These are phyloP conservation scores for Hephaestus fuliginosus DNA, from an alignment of 2,797 vertebrate species.

Conservation along the genomic window DNA sequence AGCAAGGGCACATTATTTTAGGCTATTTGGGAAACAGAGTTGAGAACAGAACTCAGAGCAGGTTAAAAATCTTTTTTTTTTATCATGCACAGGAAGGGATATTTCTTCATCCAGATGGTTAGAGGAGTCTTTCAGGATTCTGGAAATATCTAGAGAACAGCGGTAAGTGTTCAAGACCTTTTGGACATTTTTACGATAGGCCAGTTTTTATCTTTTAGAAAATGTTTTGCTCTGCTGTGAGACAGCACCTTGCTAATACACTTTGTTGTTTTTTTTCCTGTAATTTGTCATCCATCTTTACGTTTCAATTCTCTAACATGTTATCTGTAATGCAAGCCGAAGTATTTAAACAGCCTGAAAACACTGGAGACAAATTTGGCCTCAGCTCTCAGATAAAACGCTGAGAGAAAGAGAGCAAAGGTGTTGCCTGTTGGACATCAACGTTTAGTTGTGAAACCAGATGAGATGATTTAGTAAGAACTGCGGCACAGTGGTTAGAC, in stretches of 20 bases:
- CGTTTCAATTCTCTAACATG: not conserved
- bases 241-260: not conserved
- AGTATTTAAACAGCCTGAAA: not conserved
- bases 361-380: not conserved
- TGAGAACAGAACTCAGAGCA: not conserved
- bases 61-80: not conserved
- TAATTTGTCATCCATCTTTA: not conserved
- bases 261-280: too few relatives aligned
- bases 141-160: not conserved
- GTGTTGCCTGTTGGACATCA: not conserved
- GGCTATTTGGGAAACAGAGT: not conserved
- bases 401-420: not conserved
- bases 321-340: not conserved
- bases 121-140: not conserved
- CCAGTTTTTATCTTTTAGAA: not conserved
- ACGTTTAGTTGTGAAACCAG: not conserved
- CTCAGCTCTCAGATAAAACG: not conserved
- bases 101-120: not conserved
- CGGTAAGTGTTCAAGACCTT: not conserved
- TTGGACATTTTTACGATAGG: not conserved
- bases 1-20: not conserved
- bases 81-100: not conserved
- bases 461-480: not conserved
- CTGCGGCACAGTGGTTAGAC: not conserved
- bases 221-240: not conserved